A percentile compares a stretch with the other conserved stretches of the same genome.
Evolutionary conservation across 2,113 vertebrate species (phyloP).

Genomic region (Isichthys henryi): DNA sequence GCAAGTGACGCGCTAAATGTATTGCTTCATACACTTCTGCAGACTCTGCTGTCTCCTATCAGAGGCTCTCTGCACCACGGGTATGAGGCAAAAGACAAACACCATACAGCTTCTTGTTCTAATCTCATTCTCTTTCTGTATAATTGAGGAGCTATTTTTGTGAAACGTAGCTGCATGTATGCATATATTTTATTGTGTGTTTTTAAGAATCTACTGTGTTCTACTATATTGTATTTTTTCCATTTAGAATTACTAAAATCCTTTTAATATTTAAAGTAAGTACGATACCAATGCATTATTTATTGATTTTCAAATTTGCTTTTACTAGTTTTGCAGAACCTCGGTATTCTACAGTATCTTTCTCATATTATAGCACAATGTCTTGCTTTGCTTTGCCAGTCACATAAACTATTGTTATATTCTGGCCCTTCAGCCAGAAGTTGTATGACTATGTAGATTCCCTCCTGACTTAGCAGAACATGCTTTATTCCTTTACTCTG

Average conservation of each 20-base stretch:
- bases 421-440: not conserved
- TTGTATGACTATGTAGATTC: not conserved
- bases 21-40: not conserved
- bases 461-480: not conserved
- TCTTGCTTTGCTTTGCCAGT: not conserved
- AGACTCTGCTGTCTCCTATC: not conserved
- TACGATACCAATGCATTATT: not conserved
- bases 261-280: not conserved
- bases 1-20: not conserved
- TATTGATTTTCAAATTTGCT: not conserved
- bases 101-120: not conserved
- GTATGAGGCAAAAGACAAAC: not conserved
- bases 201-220: not conserved
- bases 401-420: slow-evolving; percentile 12
- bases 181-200: not conserved
- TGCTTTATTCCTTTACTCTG: slow-evolving; percentile 2
- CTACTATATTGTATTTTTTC: not conserved
- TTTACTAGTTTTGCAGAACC: not conserved
- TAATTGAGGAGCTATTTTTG: not conserved
- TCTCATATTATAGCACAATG: not conserved
- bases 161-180: not conserved
- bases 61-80: not conserved
- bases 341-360: not conserved
- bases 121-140: slow-evolving; percentile 5
- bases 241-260: not conserved